Conservation (phyloP, 1,140 invertebrate genomes). For the Cryptotermes secundus region DNA sequence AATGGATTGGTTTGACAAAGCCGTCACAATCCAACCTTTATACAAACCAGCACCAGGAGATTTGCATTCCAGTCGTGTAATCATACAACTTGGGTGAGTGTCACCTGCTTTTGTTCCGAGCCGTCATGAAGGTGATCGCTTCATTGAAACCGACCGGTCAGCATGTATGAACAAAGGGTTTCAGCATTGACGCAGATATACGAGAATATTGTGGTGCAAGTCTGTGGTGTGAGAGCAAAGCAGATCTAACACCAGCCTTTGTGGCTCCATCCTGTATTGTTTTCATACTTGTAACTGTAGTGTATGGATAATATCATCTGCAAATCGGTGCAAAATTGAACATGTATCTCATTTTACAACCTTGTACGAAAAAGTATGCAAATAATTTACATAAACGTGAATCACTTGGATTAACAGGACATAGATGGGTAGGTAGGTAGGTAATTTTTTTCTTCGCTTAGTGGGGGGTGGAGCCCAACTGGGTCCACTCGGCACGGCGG, state of each 20-base stretch:
- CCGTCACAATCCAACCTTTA: not conserved
- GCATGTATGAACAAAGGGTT: not conserved
- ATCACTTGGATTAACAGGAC: too few relatives aligned
- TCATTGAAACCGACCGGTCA: not conserved
- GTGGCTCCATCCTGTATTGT: too few relatives aligned
- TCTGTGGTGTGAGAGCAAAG: not conserved
- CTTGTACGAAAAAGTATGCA: too few relatives aligned
- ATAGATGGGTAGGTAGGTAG: too few relatives aligned
- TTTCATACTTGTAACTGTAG: too few relatives aligned
- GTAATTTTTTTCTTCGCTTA: too few relatives aligned
- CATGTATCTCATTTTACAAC: too few relatives aligned
- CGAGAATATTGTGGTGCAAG: not conserved
- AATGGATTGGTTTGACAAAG: not conserved
- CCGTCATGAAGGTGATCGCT: not conserved
- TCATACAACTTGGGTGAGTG: not conserved
- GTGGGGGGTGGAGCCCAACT: too few relatives aligned
- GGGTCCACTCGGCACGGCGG: too few relatives aligned
- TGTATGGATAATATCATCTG: too few relatives aligned
- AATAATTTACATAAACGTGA: too few relatives aligned
- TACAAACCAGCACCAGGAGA: not conserved
- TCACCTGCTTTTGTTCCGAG: not conserved
- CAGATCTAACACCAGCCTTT: not conserved
- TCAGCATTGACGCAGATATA: not conserved
- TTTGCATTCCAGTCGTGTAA: not conserved
- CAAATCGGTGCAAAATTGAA: too few relatives aligned